Percentiles rank a stretch among this genome's conserved stretches.
Conservation (phyloP, 2,113 vertebrate genomes). For the Columba livia region DNA sequence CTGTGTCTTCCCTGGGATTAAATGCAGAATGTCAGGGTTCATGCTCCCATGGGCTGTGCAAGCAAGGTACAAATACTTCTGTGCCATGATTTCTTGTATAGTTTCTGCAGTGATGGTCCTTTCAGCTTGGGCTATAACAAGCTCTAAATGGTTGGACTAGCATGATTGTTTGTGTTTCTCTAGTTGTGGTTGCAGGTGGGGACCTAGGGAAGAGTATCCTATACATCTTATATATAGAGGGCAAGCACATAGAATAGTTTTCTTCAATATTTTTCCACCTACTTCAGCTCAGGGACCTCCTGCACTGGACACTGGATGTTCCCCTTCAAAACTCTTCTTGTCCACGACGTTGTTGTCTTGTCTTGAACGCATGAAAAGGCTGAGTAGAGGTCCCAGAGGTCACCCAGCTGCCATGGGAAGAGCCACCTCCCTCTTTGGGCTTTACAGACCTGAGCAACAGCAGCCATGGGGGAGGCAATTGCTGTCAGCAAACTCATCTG, state of each 20-base stretch:
- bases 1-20: background rate
- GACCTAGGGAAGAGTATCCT: background rate
- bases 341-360: fast-evolving
- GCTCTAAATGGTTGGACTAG: background rate
- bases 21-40: background rate
- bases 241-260: background rate
- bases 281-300: background rate
- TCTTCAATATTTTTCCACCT: background rate
- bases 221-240: background rate
- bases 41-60: background rate
- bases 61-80: background rate
- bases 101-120: background rate
- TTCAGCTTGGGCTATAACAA: background rate
- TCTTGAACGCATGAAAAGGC: background rate
- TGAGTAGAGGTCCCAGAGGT: background rate
- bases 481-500: background rate
- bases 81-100: fast-evolving
- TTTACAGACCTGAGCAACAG: background rate
- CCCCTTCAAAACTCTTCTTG: background rate
- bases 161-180: background rate
- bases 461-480: background rate
- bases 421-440: background rate
- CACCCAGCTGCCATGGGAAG: background rate
- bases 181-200: background rate
- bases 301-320: background rate